Evolutionary conservation across 2,888 invertebrate genomes (phyloP).

Genomic region (Holacanthella duospinosa): DNA sequence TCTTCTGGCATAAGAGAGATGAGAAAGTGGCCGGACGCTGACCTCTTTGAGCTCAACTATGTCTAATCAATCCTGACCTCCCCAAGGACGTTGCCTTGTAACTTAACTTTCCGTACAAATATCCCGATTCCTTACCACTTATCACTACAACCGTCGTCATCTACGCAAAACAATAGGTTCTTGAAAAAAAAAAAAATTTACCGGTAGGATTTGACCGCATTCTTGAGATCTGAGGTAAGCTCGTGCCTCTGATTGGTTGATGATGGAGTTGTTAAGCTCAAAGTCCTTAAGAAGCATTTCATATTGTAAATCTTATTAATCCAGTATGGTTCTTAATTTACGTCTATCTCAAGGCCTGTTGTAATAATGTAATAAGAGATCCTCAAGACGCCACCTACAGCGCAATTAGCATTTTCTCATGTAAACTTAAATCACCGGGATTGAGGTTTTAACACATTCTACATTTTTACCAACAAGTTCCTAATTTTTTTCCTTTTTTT

Average conservation of each 20-base stretch:
- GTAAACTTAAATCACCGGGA: background rate
- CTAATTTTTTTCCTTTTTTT: background rate
- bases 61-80: conserved; percentile 33
- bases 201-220: background rate
- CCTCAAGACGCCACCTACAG: too few relatives aligned
- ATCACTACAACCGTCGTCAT: background rate
- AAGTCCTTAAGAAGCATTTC: too few relatives aligned
- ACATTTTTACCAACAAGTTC: background rate
- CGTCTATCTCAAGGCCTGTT: too few relatives aligned
- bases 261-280: too few relatives aligned
- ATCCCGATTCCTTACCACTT: background rate
- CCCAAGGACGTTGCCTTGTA: conserved; percentile 36
- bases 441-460: background rate
- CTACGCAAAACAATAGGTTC: background rate
- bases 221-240: background rate
- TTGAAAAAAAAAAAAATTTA: background rate
- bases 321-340: too few relatives aligned
- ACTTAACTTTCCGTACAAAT: background rate
- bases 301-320: too few relatives aligned
- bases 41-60: conserved; percentile 21
- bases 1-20: background rate
- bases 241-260: background rate
- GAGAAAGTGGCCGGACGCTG: conserved; percentile 34
- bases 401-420: too few relatives aligned
- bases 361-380: too few relatives aligned